These are phyloP conservation scores for Trichechus manatus DNA, from an alignment of 2,113 vertebrate genomes.

Conservation along the genomic window DNA sequence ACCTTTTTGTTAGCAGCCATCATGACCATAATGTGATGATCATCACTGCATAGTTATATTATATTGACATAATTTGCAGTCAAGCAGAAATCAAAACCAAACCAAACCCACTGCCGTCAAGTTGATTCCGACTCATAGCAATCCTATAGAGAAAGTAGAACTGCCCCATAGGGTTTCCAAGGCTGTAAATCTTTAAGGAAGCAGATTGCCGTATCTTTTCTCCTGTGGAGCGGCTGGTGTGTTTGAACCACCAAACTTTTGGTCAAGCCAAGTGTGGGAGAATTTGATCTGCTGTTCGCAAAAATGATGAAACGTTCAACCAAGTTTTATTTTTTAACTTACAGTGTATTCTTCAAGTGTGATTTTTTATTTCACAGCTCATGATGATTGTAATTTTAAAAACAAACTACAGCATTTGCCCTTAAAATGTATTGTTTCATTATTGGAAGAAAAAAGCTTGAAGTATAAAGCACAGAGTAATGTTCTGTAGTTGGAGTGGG, in stretches of 20 bases:
- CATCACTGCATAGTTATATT: slow-evolving; percentile 9
- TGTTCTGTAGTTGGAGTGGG: neutral
- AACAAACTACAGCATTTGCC: slow-evolving; percentile 6
- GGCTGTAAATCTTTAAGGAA: too few relatives aligned
- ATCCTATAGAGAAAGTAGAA: too few relatives aligned
- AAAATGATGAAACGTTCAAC: neutral
- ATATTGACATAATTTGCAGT: neutral
- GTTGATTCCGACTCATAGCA: too few relatives aligned
- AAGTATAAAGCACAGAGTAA: neutral
- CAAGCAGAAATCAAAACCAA: neutral
- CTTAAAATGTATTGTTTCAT: slow-evolving; percentile 7
- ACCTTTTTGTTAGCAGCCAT: neutral
- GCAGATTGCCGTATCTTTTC: too few relatives aligned
- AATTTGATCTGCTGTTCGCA: slow-evolving; percentile 16
- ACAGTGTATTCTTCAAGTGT: slow-evolving; percentile 26
- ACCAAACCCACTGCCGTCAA: too few relatives aligned
- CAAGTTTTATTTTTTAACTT: slow-evolving; percentile 61
- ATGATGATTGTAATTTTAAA: slow-evolving; percentile 37
- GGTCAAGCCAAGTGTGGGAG: neutral
- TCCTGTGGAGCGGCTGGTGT: too few relatives aligned
- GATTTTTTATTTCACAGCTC: neutral
- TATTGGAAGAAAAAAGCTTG: neutral
- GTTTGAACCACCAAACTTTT: too few relatives aligned
- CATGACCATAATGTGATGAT: neutral
- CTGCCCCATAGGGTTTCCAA: too few relatives aligned